Conservation (phyloP, 2,797 vertebrate species). For the Hyperoplus immaculatus region DNA sequence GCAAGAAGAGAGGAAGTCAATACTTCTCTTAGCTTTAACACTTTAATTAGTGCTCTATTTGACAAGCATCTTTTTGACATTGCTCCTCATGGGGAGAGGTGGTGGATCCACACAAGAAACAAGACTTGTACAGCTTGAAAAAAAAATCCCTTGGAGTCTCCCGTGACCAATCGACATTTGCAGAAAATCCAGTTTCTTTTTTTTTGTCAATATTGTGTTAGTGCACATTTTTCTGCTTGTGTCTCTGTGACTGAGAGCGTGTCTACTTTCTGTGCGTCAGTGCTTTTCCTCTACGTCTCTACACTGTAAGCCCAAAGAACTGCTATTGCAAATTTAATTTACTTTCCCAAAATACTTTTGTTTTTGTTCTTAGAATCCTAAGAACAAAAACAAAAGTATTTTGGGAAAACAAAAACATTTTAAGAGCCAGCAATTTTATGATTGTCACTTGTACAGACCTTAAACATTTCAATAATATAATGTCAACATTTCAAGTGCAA, state of each 20-base stretch:
- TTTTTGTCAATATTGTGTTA: conserved; percentile 57
- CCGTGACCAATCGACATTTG: conserved; percentile 87
- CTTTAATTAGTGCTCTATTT: conserved; percentile 95
- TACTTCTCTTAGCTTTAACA: conserved; percentile 94
- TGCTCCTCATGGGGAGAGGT: conserved; percentile 82
- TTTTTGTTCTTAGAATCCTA: conserved; percentile 62
- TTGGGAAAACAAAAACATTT: not conserved
- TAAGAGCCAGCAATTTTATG: conserved; percentile 12
- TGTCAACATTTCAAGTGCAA: no score
- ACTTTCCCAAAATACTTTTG: conserved; percentile 46
- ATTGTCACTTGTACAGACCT: conserved; percentile 5
- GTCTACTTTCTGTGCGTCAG: conserved; percentile 15
- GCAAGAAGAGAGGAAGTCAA: conserved; percentile 89
- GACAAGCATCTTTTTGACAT: conserved; percentile 83
- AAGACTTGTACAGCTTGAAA: conserved; percentile 84
- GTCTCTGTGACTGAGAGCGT: conserved; percentile 57
- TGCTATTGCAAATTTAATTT: conserved; percentile 43
- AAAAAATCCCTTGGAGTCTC: conserved; percentile 84
- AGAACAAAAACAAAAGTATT: no score
- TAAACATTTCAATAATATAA: no score
- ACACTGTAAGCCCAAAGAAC: not conserved
- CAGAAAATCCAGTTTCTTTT: conserved; percentile 85
- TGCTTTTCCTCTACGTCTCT: conserved; percentile 24
- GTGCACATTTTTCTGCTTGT: conserved; percentile 74
- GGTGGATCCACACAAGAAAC: conserved; percentile 84